phyloP scores from a whole-genome alignment of 30 jellyfish, hydroid and myxozoan species.

The Sanderia malayensis region DNA sequence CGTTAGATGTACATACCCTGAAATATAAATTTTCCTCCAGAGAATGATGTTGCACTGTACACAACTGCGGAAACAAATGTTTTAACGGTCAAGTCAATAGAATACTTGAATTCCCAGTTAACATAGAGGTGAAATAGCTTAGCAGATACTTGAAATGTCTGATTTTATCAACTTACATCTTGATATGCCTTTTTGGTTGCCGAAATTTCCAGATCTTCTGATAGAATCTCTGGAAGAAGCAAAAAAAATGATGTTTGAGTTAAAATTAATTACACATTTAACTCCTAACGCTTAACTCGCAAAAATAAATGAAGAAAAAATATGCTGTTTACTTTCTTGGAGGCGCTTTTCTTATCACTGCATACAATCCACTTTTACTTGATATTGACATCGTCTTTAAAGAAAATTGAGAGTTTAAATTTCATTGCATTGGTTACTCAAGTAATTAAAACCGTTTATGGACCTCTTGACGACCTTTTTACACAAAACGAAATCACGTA shows the following conservation, averaged over 20 bases:
- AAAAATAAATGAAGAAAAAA: too few species aligned
- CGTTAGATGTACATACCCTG: constrained; percentile 41
- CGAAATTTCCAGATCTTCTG: constrained; percentile 36
- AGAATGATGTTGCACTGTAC: constrained; percentile 78
- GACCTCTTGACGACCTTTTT: too few species aligned
- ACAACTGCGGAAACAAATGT: constrained; percentile 57
- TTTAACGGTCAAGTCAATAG: not conserved
- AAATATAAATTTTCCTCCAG: constrained; percentile 79
- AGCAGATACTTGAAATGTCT: not conserved
- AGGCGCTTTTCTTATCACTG: constrained; percentile 91
- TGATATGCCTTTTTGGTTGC: constrained; percentile 48
- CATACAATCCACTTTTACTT: constrained; percentile 85
- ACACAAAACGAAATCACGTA: too few species aligned
- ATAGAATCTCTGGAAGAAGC: constrained; percentile 44
- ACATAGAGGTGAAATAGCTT: not conserved
- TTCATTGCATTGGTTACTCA: too few species aligned
- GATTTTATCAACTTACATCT: constrained; percentile 68
- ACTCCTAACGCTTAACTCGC: too few species aligned
- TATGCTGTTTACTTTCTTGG: constrained; percentile 92
- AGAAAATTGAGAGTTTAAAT: not conserved
- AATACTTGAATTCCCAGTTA: not conserved
- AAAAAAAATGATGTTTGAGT: not conserved
- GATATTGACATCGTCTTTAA: constrained; percentile 83
- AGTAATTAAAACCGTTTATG: too few species aligned
- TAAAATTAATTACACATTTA: too few species aligned